Evolutionary conservation across 2,888 invertebrate genomes (phyloP), one percentile per base, ranked within the genome.

Genomic region (Parochlus steinenii): DNA sequence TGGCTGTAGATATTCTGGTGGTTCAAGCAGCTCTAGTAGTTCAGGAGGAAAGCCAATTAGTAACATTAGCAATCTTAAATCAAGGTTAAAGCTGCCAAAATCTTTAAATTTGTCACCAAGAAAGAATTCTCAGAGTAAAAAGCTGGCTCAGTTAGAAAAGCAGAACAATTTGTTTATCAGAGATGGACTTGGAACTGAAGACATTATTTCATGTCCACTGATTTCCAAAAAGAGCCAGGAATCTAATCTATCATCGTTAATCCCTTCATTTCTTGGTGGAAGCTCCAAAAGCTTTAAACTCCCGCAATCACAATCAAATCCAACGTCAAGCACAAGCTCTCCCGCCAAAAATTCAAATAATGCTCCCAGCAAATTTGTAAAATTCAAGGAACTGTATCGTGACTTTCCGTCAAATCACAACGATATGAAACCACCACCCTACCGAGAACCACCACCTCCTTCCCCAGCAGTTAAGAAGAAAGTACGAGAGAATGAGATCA

Each of bases 391-490:
- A 27, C 22, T 39, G n/a, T 36, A 22, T 19, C 33, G 27, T 18
- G 29, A 39, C 30, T 39, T 37, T 25, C 28, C 22, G 7, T 24
- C 15, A 24, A 33, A 6, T 15, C 4, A 6, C 15, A 33, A 15
- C 17, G 24, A 7, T 11, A 28, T 3, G 10, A 22, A n/a, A 20
- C 43, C 44, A 28, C 43, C 43, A 6, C 44, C 44, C n/a, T 44
- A 44, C 36, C 37, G 41, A 5, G 38, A 41, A 14, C 45, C 44
- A 30, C 45, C 45, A 3, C 20, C 52, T 6, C 52, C 55, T n/a
- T 47, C 50, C 2, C 12, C 3, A 11, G 20, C 12, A 11, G n/a
- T 19, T 11, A 17, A 25, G 7, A 33, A 33, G 18, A 25, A 26
- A 26, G 18, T 17, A 18, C 33, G 33, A 26, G 33, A 33, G 15